A percentile compares a stretch with the other conserved stretches of the same genome.
These are phyloP conservation scores for Bagarius yarrelli DNA, from an alignment of 2,113 vertebrate species.

Conservation along the genomic window DNA sequence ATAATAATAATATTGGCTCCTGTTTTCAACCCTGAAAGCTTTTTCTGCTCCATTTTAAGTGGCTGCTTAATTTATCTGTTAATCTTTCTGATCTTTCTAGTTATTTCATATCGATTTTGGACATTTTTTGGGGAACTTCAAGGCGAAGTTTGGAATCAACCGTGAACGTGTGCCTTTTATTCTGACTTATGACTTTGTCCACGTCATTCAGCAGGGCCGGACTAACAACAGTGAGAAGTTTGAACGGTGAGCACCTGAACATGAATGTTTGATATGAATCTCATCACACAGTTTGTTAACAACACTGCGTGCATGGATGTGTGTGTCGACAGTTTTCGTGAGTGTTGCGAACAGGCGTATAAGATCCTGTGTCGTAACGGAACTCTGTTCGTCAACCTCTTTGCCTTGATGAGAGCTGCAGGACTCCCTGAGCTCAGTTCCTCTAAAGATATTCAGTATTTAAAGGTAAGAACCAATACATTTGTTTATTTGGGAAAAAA, in stretches of 20 bases:
- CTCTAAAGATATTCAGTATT: constrained; percentile 96
- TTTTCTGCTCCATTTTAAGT: neutral
- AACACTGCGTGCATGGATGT: neutral
- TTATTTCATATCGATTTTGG: constrained; percentile 98
- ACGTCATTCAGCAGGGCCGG: constrained; percentile 94
- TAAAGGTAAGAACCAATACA: constrained; percentile 77
- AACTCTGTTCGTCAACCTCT: constrained; percentile 92
- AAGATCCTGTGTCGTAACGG: constrained; percentile 92
- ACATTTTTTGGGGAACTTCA: constrained; percentile 97
- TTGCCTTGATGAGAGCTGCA: constrained; percentile 95
- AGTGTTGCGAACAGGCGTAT: constrained; percentile 90
- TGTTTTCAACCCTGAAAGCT: neutral
- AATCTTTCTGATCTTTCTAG: constrained; percentile 63
- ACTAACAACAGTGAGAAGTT: constrained; percentile 96
- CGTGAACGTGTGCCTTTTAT: constrained; percentile 97
- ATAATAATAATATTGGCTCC: too few relatives aligned
- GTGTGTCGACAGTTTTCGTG: constrained; percentile 81
- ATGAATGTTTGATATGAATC: neutral
- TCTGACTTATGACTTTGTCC: constrained; percentile 95
- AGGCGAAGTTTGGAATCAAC: constrained; percentile 97
- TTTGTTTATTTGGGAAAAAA: neutral
- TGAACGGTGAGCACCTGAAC: constrained; percentile 76
- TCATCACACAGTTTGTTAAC: neutral
- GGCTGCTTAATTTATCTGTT: neutral
- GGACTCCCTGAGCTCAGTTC: constrained; percentile 95